phyloP scores from a whole-genome alignment of 2,113 vertebrate species.

The Prionailurus bengalensis region DNA sequence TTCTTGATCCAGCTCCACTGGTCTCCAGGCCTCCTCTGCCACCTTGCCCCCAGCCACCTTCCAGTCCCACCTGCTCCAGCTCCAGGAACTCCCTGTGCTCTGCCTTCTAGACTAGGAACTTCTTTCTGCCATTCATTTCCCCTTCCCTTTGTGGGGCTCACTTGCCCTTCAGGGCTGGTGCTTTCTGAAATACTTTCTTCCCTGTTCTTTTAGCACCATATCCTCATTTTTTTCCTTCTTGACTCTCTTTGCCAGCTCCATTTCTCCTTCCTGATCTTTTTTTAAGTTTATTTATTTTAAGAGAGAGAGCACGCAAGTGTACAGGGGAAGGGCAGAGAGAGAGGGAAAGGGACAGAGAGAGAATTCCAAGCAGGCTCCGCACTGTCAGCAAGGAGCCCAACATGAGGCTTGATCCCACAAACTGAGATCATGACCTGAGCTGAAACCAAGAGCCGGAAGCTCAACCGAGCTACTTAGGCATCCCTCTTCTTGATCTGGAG shows the following conservation, averaged over 20 bases:
- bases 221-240: background rate
- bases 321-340: too few relatives aligned
- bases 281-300: too few relatives aligned
- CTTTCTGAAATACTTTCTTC: background rate
- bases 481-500: background rate
- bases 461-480: too few relatives aligned
- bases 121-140: background rate
- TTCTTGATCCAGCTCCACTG: background rate
- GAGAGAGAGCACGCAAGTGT: too few relatives aligned
- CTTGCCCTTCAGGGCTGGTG: background rate
- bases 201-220: background rate
- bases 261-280: background rate
- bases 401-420: too few relatives aligned
- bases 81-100: background rate
- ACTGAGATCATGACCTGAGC: too few relatives aligned
- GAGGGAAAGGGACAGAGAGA: too few relatives aligned
- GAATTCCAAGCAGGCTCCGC: too few relatives aligned
- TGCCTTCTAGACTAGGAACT: background rate
- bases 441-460: too few relatives aligned
- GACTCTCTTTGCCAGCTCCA: background rate
- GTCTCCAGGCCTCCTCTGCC: background rate
- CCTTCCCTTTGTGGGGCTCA: background rate
- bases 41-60: background rate
- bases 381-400: too few relatives aligned
- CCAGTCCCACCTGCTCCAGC: background rate